A percentile compares a stretch with the other conserved stretches of the same genome.
Evolutionary conservation across 2,113 vertebrate genomes (phyloP).

Genomic region (Amphiprion ocellaris): DNA sequence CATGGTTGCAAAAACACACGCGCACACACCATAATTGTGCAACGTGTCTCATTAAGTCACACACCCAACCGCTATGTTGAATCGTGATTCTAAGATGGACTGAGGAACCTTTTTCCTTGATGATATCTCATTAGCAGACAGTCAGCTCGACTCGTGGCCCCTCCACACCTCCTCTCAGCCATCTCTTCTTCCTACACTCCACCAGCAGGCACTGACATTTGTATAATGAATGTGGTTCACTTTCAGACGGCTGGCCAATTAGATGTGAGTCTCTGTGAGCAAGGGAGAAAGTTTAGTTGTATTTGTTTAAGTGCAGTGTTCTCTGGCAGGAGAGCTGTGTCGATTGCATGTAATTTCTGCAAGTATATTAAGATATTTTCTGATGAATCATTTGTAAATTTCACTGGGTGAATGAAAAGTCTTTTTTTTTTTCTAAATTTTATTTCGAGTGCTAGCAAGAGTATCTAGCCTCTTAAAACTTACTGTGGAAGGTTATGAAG

Average conservation of each 20-base stretch:
- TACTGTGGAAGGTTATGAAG: no score
- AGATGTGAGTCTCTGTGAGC: slow-evolving; percentile 47
- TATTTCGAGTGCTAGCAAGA: no score
- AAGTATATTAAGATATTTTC: not conserved
- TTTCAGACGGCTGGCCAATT: slow-evolving; percentile 65
- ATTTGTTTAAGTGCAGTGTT: slow-evolving; percentile 36
- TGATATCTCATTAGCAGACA: slow-evolving; percentile 70
- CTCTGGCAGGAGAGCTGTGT: slow-evolving; percentile 3
- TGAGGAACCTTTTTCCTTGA: slow-evolving; percentile 48
- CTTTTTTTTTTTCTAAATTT: not conserved
- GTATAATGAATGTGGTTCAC: slow-evolving; percentile 70
- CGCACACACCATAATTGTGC: not conserved
- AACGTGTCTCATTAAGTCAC: slow-evolving; percentile 14
- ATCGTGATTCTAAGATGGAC: slow-evolving; percentile 31
- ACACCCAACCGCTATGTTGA: slow-evolving; percentile 31
- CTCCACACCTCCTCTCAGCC: slow-evolving; percentile 37
- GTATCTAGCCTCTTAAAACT: no score
- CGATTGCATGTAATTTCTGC: slow-evolving; percentile 3
- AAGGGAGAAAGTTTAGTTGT: slow-evolving; percentile 20
- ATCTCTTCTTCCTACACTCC: slow-evolving; percentile 61
- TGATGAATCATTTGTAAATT: not conserved
- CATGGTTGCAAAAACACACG: not conserved
- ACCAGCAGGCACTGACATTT: slow-evolving; percentile 74
- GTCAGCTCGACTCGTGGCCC: slow-evolving; percentile 46
- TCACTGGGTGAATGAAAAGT: not conserved